Conservation (phyloP, 2,113 vertebrate genomes). For the Ammospiza nelsoni region DNA sequence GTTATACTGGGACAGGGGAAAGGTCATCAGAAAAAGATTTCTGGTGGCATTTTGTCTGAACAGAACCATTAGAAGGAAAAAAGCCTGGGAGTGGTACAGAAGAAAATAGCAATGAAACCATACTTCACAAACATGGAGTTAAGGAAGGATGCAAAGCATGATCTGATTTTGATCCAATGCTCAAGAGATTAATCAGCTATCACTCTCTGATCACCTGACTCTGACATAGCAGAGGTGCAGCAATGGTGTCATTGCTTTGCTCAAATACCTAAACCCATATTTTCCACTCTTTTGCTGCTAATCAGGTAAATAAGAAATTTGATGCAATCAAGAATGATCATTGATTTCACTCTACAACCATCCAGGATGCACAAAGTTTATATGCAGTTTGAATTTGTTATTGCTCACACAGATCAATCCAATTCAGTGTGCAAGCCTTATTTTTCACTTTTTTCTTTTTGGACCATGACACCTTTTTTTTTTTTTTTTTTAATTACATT, state of each 20-base stretch:
- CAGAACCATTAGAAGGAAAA: not conserved
- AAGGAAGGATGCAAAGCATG: not conserved
- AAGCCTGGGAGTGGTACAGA: not conserved
- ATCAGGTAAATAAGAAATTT: not conserved
- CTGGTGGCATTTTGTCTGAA: not conserved
- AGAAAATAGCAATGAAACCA: not conserved
- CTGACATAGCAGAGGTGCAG: not conserved
- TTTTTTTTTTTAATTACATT: not conserved
- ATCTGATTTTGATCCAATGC: not conserved
- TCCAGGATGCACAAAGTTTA: not conserved
- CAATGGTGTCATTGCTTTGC: not conserved
- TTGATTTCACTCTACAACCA: not conserved
- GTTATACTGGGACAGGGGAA: not conserved
- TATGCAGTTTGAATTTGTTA: not conserved
- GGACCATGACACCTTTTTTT: not conserved
- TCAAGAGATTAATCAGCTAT: not conserved
- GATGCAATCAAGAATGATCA: not conserved
- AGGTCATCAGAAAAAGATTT: not conserved
- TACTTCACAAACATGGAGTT: not conserved
- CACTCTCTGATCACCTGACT: not conserved
- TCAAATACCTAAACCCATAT: not conserved
- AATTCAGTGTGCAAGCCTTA: not conserved
- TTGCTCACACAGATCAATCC: not conserved
- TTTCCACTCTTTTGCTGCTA: not conserved
- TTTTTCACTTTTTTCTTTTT: not conserved